phyloP scores from a whole-genome alignment of 2,888 invertebrate genomes.

The Eremobia ochroleuca region DNA sequence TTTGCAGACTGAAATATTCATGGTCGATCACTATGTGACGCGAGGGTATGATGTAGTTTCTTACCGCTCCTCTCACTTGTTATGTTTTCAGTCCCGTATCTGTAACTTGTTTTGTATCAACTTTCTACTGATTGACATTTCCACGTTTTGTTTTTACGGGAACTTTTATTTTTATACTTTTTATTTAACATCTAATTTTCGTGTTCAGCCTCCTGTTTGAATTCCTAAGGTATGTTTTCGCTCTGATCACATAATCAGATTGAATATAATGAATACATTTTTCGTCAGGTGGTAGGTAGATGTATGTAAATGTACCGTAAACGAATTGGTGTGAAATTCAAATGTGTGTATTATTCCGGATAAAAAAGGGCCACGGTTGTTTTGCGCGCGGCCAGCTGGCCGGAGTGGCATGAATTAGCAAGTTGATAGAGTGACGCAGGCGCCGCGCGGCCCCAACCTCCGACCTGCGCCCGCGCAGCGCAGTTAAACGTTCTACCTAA shows the following conservation, averaged over 20 bases:
- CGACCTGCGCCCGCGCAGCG: conserved; percentile 73
- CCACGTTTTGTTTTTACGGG: background rate
- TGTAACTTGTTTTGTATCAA: background rate
- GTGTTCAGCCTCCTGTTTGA: conserved; percentile 28
- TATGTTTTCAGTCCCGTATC: background rate
- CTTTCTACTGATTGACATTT: conserved; percentile 1
- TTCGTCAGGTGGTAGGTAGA: conserved; percentile 65
- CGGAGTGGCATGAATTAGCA: conserved; percentile 74
- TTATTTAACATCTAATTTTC: conserved; percentile 13
- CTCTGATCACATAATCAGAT: conserved; percentile 32
- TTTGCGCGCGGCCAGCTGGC: conserved; percentile 73
- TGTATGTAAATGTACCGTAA: conserved; percentile 55
- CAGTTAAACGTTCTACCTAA: conserved; percentile 48
- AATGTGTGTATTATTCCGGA: conserved; percentile 61
- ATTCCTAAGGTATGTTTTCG: conserved; percentile 40
- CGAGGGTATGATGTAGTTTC: background rate
- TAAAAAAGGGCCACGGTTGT: conserved; percentile 69
- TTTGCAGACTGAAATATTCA: conserved; percentile 60
- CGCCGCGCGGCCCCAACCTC: conserved; percentile 69
- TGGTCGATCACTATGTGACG: conserved; percentile 28
- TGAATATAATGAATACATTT: conserved; percentile 60
- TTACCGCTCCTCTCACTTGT: conserved; percentile 1
- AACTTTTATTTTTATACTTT: conserved; percentile 12
- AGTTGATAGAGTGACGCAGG: conserved; percentile 74
- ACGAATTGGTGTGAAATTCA: conserved; percentile 63